A percentile compares a stretch with the other conserved stretches of the same genome.
phyloP scores from a whole-genome alignment of 2,797 vertebrate genomes.

The Botia kubotai region DNA sequence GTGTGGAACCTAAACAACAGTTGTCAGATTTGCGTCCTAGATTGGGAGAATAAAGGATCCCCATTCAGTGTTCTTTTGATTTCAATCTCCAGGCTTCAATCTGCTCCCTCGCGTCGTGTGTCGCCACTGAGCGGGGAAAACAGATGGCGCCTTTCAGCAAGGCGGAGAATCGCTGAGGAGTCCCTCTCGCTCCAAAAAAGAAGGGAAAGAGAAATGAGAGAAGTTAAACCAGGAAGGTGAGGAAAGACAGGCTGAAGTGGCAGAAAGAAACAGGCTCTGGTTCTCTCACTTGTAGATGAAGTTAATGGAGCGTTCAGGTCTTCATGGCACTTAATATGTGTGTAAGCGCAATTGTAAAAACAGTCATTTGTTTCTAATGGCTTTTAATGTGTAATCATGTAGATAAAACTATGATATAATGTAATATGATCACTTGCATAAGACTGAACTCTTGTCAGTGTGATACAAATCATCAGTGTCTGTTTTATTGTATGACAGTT shows the following conservation, averaged over 20 bases:
- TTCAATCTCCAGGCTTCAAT: slow-evolving; percentile 65
- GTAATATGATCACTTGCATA: background rate
- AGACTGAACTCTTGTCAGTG: background rate
- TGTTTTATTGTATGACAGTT: background rate
- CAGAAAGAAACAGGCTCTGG: slow-evolving; percentile 10
- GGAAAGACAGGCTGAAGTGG: slow-evolving; percentile 52
- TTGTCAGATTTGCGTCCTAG: slow-evolving; percentile 38
- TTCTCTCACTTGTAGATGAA: slow-evolving; percentile 3
- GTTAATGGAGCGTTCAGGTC: background rate
- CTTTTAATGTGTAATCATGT: background rate
- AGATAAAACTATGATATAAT: background rate
- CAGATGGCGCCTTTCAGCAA: slow-evolving; percentile 73
- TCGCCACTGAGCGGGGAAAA: slow-evolving; percentile 62
- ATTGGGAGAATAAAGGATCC: slow-evolving; percentile 19
- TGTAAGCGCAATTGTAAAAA: background rate
- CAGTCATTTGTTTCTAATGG: background rate
- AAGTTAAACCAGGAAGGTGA: slow-evolving; percentile 57
- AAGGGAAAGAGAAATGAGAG: slow-evolving; percentile 59
- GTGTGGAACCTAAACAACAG: slow-evolving; percentile 36
- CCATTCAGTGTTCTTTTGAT: slow-evolving; percentile 60
- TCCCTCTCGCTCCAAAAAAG: slow-evolving; percentile 44
- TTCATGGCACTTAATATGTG: background rate
- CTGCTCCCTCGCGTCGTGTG: slow-evolving; percentile 60
- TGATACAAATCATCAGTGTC: background rate
- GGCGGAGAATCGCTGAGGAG: slow-evolving; percentile 53